These are phyloP conservation scores for Drosophila anceps DNA, from an alignment of 2,888 invertebrate genomes.

Conservation along the genomic window DNA sequence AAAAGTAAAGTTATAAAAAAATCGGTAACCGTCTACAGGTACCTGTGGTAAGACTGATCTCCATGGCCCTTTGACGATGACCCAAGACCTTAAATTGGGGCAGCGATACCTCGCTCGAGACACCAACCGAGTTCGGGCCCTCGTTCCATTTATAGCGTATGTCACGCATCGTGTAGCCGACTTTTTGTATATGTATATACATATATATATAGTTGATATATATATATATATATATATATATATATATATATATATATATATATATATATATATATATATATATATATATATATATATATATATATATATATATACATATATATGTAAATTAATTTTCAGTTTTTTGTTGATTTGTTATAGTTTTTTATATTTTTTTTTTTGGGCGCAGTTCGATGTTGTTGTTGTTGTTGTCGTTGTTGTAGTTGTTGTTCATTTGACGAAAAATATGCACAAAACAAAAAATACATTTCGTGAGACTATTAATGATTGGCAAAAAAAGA, in stretches of 20 bases:
- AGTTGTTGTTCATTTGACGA: constrained; percentile 74
- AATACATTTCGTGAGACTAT: constrained; percentile 85
- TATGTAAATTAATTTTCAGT: constrained; percentile 34
- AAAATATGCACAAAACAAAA: constrained; percentile 84
- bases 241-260: constrained; percentile 41
- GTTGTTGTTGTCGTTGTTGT: constrained; percentile 64
- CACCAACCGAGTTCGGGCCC: constrained; percentile 97
- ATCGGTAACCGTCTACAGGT: constrained; percentile 87
- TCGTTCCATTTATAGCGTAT: constrained; percentile 99
- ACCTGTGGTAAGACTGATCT: constrained; percentile 98
- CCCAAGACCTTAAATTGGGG: constrained; percentile 99
- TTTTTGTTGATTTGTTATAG: constrained; percentile 37
- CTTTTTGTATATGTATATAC: constrained; percentile 85
- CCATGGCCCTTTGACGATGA: constrained; percentile 97
- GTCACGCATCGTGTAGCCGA: constrained; percentile 99
- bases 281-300: constrained; percentile 34
- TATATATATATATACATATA: constrained; percentile 41
- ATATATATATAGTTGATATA: constrained; percentile 34
- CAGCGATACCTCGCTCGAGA: constrained; percentile 97
- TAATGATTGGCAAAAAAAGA: constrained; percentile 71
- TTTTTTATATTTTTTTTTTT: constrained; percentile 17
- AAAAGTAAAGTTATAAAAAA: constrained; percentile 77
- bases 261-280: constrained; percentile 23
- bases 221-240: constrained; percentile 34
- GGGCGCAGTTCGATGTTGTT: constrained; percentile 56